Conservation (phyloP, 2,113 vertebrate genomes). For the Proterorhinus semilunaris region DNA sequence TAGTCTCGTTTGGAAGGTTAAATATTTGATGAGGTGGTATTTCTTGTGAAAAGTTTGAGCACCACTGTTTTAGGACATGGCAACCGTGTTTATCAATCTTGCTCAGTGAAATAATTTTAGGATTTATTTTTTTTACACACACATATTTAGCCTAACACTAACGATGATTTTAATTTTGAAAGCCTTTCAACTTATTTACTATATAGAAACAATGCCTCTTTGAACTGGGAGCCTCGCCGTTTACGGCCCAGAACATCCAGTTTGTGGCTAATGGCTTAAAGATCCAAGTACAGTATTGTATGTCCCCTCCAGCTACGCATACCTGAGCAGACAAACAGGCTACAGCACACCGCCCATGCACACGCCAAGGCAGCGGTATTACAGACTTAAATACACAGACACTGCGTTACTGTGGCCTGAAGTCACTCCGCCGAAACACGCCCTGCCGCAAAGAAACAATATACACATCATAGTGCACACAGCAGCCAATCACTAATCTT, state of each 20-base stretch:
- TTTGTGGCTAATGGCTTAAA: conserved; percentile 46
- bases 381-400: conserved; percentile 46
- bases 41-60: too few species aligned
- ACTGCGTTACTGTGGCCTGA: conserved; percentile 65
- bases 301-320: conserved; percentile 75
- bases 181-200: background rate
- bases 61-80: too few species aligned
- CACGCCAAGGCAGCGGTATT: conserved; percentile 66
- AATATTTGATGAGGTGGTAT: too few species aligned
- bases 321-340: conserved; percentile 77
- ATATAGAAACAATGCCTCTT: background rate
- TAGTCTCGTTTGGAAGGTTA: too few species aligned
- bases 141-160: too few species aligned
- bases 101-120: too few species aligned
- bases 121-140: too few species aligned
- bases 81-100: too few species aligned
- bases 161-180: too few species aligned
- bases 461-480: conserved; percentile 43
- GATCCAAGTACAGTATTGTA: conserved; percentile 52
- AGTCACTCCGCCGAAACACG: conserved; percentile 67
- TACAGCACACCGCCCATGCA: conserved; percentile 70
- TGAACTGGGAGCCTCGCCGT: conserved; percentile 35
- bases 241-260: conserved; percentile 32
- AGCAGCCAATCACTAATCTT: conserved; percentile 38
- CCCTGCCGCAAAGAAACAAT: conserved; percentile 61